Percentiles rank a stretch among this genome's conserved stretches.
Evolutionary conservation across 2,113 vertebrate genomes (phyloP).

Genomic region (Spheniscus mendiculus): DNA sequence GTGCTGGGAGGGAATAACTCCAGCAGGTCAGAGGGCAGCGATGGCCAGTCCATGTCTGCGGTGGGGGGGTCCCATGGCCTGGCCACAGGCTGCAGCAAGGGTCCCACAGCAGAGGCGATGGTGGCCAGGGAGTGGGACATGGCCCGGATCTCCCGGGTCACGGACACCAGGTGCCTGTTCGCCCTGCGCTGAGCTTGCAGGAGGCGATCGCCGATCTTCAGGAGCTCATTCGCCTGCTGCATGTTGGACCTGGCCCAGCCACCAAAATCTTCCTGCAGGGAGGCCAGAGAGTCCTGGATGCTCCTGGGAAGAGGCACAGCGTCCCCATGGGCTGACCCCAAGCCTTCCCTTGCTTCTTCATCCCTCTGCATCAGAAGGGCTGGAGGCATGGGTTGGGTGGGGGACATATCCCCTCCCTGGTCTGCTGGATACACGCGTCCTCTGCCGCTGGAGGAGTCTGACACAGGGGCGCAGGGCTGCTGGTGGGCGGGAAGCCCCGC

Average conservation of each 20-base stretch:
- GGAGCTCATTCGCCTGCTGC: neutral
- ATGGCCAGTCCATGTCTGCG: accelerated
- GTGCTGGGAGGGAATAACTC: neutral
- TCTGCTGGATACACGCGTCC: neutral
- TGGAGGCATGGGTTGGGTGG: neutral
- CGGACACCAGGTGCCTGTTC: neutral
- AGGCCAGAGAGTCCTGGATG: neutral
- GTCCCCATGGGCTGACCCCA: neutral
- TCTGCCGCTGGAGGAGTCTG: neutral
- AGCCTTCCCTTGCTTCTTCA: neutral
- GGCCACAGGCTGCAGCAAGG: neutral
- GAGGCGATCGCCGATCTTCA: accelerated
- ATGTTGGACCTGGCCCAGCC: neutral
- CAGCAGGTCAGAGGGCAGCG: neutral
- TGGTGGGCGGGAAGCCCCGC: neutral
- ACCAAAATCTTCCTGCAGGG: neutral
- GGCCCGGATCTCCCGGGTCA: neutral
- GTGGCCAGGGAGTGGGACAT: neutral
- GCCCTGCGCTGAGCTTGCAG: neutral
- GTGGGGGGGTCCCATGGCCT: neutral
- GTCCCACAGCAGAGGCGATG: neutral
- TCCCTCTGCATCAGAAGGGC: neutral
- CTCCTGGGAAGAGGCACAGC: neutral
- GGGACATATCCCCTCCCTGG: neutral
- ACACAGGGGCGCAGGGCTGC: neutral